Percentiles rank a stretch among this genome's conserved stretches.
phyloP scores from a whole-genome alignment of 2,113 vertebrate genomes.

The Serinus canaria region DNA sequence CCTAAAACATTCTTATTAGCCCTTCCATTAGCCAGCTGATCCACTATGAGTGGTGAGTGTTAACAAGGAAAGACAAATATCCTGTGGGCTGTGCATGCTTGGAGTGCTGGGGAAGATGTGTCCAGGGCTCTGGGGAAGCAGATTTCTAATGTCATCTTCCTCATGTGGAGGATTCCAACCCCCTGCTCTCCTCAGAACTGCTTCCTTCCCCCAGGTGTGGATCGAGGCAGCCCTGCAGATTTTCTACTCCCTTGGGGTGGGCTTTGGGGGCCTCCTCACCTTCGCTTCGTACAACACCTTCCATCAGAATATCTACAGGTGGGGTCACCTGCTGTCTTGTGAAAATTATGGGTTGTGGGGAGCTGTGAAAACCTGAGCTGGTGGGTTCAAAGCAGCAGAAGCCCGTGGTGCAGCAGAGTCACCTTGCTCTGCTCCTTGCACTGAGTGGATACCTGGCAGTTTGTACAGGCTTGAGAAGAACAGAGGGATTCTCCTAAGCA shows the following conservation, averaged over 20 bases:
- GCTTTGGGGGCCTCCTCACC: constrained; percentile 82
- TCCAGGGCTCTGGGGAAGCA: not conserved
- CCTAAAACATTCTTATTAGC: not conserved
- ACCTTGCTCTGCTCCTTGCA: not conserved
- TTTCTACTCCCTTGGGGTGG: constrained; percentile 82
- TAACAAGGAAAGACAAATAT: not conserved
- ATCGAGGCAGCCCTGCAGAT: constrained; percentile 82
- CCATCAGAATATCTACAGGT: constrained; percentile 85
- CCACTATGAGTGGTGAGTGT: too few species aligned
- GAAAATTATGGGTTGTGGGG: not conserved
- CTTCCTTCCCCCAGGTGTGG: constrained; percentile 73
- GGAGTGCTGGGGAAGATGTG: not conserved
- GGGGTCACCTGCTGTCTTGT: not conserved
- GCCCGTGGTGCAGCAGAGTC: rapidly evolving
- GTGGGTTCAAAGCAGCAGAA: not conserved
- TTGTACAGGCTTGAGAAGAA: not conserved
- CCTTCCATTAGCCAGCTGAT: not conserved
- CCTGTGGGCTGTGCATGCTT: not conserved
- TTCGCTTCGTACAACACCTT: constrained; percentile 84
- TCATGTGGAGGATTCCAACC: not conserved
- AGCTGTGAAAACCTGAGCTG: not conserved
- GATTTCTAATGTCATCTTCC: not conserved
- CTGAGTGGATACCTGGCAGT: not conserved
- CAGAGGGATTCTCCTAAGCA: not conserved
- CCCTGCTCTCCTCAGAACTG: not conserved